A percentile compares a stretch with the other conserved stretches of the same genome.
Conservation (phyloP, 2,797 vertebrate species). For the Sternarchorhynchus goeldii region DNA sequence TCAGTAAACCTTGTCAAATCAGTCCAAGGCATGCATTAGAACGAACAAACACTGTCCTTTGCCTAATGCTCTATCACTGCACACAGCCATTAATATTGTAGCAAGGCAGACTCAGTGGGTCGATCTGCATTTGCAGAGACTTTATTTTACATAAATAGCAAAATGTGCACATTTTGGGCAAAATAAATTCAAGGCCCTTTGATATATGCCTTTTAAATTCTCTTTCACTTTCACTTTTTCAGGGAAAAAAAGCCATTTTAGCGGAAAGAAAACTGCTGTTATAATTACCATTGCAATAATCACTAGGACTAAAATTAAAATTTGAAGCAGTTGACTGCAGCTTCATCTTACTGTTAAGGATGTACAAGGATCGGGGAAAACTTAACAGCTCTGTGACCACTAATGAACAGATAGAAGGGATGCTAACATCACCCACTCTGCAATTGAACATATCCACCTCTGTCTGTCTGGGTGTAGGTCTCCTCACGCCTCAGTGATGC, state of each 20-base stretch:
- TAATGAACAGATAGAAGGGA: conserved; percentile 16
- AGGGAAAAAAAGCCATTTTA: neutral
- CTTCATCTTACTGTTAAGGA: neutral
- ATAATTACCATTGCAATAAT: neutral
- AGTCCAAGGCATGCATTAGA: conserved; percentile 49
- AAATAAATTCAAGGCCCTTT: neutral
- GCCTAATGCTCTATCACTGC: conserved; percentile 58
- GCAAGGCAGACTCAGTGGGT: conserved; percentile 41
- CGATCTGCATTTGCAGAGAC: conserved; percentile 18
- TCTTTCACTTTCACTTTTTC: neutral
- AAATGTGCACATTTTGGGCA: conserved; percentile 49
- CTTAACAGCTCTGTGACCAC: neutral
- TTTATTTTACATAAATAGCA: neutral
- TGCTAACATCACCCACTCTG: conserved; percentile 49
- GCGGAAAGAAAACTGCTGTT: neutral
- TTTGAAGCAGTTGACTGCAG: neutral
- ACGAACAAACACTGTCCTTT: conserved; percentile 66
- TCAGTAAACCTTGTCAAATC: conserved; percentile 10
- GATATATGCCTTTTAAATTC: neutral
- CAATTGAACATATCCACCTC: neutral
- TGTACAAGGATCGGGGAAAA: neutral
- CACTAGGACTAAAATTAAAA: no score
- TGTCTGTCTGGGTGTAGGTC: conserved; percentile 42
- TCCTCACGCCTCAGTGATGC: conserved; percentile 33
- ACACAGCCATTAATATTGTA: conserved; percentile 64